Percentiles rank a stretch among this genome's conserved stretches.
Conservation (phyloP, 2,797 vertebrate genomes). For the Euphonia xanthogaster region DNA sequence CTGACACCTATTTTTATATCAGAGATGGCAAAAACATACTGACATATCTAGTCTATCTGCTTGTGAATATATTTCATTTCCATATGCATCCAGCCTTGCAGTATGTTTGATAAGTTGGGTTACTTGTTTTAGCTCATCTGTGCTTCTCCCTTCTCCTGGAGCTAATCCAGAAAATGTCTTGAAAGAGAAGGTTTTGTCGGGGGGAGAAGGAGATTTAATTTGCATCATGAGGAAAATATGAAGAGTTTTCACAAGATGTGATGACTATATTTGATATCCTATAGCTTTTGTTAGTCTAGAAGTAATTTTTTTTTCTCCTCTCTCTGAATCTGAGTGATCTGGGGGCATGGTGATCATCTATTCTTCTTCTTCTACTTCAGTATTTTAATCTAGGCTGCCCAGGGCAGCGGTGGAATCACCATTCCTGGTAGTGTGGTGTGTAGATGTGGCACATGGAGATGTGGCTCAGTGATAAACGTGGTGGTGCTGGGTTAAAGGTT, state of each 20-base stretch:
- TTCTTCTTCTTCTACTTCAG: background rate
- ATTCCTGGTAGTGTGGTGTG: background rate
- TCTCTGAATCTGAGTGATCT: background rate
- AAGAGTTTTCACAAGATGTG: background rate
- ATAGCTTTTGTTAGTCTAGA: background rate
- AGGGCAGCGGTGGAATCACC: background rate
- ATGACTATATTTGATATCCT: background rate
- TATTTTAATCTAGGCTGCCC: background rate
- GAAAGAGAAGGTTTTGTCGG: background rate
- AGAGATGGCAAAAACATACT: constrained; percentile 3
- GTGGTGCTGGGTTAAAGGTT: background rate
- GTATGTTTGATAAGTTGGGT: background rate
- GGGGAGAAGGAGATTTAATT: background rate
- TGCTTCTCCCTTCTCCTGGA: background rate
- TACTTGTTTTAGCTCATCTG: constrained; percentile 18
- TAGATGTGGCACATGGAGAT: background rate
- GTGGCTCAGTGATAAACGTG: background rate
- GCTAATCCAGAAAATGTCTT: background rate
- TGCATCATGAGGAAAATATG: background rate
- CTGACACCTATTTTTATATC: constrained; percentile 32
- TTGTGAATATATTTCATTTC: constrained; percentile 3
- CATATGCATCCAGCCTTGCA: background rate
- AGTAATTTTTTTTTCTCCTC: background rate
- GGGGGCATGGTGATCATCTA: background rate
- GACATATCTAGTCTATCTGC: constrained; percentile 13